Conservation (phyloP, 1,140 invertebrate genomes). For the Zaprionus africanus region DNA sequence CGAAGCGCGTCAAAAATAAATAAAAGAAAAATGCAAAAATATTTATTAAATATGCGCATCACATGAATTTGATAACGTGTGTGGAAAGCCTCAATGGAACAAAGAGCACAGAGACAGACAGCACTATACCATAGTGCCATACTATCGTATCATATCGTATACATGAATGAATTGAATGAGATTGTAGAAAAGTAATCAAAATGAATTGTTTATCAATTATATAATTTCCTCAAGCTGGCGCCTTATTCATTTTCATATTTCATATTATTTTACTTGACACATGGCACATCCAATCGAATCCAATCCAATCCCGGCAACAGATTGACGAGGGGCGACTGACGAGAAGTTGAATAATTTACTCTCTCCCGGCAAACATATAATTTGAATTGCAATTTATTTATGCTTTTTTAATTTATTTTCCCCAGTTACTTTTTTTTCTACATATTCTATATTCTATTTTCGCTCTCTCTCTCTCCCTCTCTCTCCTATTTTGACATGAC, state of each 20-base stretch:
- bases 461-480: background rate
- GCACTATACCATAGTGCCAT: background rate
- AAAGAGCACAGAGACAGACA: background rate
- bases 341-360: slow-evolving; percentile 48
- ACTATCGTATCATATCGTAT: too few species aligned
- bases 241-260: background rate
- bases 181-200: too few species aligned
- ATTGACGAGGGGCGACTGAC: slow-evolving; percentile 20
- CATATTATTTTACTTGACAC: background rate
- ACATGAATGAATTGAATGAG: too few species aligned
- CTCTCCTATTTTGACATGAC: slow-evolving; percentile 6
- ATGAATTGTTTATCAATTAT: background rate
- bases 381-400: slow-evolving; percentile 50
- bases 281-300: background rate
- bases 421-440: background rate
- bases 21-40: slow-evolving; percentile 38
- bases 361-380: slow-evolving; percentile 30
- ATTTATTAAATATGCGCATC: slow-evolving; percentile 52
- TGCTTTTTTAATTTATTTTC: slow-evolving; percentile 31
- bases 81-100: background rate
- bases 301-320: background rate
- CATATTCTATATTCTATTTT: background rate
- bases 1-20: slow-evolving; percentile 52
- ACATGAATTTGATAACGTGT: slow-evolving; percentile 47
- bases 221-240: background rate